Conservation (phyloP, 2,113 vertebrate species). For the Neolamprologus devosi region DNA sequence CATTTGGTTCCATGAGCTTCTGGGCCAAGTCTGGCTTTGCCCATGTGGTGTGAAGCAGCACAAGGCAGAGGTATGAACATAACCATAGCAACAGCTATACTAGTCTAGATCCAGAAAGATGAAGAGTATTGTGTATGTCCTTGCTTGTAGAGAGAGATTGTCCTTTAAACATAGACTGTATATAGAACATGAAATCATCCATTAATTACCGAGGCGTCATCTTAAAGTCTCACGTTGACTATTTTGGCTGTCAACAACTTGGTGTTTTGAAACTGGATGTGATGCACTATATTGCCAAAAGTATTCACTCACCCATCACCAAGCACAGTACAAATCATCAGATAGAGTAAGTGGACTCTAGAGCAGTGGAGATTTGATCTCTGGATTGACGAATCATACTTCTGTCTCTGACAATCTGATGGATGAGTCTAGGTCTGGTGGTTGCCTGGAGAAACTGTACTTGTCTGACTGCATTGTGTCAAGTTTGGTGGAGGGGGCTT, state of each 20-base stretch:
- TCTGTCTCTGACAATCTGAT: not conserved
- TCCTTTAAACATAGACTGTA: not conserved
- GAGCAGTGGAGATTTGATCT: not conserved
- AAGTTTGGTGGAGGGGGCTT: not conserved
- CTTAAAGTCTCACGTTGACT: not conserved
- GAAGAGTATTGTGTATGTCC: not conserved
- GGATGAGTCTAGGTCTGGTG: not conserved
- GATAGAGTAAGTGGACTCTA: not conserved
- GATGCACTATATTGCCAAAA: not conserved
- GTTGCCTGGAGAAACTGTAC: not conserved
- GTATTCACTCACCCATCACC: not conserved
- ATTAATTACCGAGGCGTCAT: not conserved
- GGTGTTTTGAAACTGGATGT: not conserved
- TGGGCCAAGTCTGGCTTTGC: not conserved
- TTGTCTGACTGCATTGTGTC: not conserved
- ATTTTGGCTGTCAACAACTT: not conserved
- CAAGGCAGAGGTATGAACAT: not conserved
- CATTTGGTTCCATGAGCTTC: not conserved
- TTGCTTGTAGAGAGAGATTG: not conserved
- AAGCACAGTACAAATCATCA: not conserved
- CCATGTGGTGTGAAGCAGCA: not conserved
- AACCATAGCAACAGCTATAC: conserved; percentile 4
- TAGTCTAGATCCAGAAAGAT: not conserved
- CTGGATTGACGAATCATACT: not conserved
- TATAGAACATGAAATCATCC: not conserved